These are phyloP conservation scores for Papilio helenus DNA, from an alignment of 1,140 invertebrate genomes.

Conservation along the genomic window DNA sequence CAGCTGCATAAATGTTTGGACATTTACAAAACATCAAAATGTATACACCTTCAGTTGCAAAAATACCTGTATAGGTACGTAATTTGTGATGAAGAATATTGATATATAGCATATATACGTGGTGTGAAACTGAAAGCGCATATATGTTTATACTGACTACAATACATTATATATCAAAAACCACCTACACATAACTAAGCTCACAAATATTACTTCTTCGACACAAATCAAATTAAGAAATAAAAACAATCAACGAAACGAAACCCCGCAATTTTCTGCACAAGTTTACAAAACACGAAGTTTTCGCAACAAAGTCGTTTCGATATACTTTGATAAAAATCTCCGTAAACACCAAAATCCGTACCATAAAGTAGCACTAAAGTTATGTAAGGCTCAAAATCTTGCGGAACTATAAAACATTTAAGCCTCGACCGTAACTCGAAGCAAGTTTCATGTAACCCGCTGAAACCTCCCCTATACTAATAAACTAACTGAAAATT, in stretches of 20 bases:
- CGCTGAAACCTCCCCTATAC: background rate
- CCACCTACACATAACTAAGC: too few species aligned
- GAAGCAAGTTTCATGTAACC: conserved; percentile 29
- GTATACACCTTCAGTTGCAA: too few species aligned
- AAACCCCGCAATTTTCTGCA: background rate
- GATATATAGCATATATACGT: too few species aligned
- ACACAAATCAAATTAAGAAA: too few species aligned
- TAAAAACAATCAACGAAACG: background rate
- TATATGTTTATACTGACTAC: too few species aligned
- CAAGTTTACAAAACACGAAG: background rate
- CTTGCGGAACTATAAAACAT: conserved; percentile 39
- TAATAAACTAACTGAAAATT: conserved; percentile 35
- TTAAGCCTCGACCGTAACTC: conserved; percentile 30
- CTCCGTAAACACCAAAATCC: conserved; percentile 35
- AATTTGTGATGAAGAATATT: too few species aligned
- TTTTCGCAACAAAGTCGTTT: conserved; percentile 18
- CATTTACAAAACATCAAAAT: too few species aligned
- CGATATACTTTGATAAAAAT: conserved; percentile 30
- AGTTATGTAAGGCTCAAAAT: conserved; percentile 37
- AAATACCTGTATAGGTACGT: too few species aligned
- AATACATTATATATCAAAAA: too few species aligned
- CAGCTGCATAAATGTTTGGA: too few species aligned
- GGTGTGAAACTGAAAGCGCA: too few species aligned
- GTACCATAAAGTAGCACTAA: conserved; percentile 21
- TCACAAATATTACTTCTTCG: too few species aligned